These are phyloP conservation scores for Melinopterus prodromus DNA, from an alignment of 2,888 invertebrate genomes.

Conservation along the genomic window DNA sequence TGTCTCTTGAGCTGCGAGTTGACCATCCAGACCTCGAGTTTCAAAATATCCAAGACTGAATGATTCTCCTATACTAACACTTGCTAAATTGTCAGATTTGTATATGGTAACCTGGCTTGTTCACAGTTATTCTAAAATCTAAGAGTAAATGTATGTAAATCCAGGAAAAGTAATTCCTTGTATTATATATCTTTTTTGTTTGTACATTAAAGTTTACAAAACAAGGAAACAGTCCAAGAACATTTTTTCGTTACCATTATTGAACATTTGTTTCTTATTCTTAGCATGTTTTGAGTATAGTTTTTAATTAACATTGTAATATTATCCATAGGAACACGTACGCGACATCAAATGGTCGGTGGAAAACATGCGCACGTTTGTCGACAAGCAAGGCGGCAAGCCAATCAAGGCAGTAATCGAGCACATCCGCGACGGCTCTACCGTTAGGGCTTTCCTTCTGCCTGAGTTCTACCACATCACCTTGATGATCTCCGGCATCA, in stretches of 20 bases:
- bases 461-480: constrained; percentile 93
- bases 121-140: constrained; percentile 23
- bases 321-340: constrained; percentile 69
- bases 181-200: not conserved
- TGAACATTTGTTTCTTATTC: too few species aligned
- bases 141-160: constrained; percentile 28
- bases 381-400: constrained; percentile 86
- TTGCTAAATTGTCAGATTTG: not conserved
- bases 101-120: constrained; percentile 24
- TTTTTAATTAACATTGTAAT: not conserved
- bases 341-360: constrained; percentile 89
- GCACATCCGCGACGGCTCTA: constrained; percentile 97
- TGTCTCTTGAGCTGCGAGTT: too few species aligned
- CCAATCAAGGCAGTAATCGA: constrained; percentile 94
- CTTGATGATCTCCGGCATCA: constrained; percentile 93
- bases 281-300: too few species aligned
- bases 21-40: too few species aligned
- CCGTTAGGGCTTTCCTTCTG: constrained; percentile 88
- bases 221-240: not conserved
- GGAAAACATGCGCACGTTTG: constrained; percentile 79
- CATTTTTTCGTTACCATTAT: not conserved
- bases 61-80: too few species aligned
- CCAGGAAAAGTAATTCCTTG: constrained; percentile 23
- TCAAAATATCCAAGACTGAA: too few species aligned
- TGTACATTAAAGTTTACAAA: not conserved